Base-by-base conservation (phyloP, 1,140 invertebrate genomes). In the Pemphigus obesinymphae region DNA sequence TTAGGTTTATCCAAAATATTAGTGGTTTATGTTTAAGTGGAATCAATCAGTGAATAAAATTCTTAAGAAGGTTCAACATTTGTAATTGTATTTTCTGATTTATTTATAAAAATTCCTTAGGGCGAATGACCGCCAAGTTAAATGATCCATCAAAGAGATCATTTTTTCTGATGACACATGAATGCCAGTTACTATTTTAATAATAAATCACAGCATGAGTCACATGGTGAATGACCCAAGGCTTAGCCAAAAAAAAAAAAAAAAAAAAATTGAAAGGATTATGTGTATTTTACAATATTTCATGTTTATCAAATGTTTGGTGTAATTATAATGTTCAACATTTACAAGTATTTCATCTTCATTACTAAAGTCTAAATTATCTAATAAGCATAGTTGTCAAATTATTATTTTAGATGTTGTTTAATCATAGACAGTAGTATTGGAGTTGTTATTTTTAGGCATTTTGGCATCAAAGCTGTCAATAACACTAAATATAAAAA, bases 151-250 rank as follows among this genome's bases (percentile, higher is more conserved):
- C 73, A 78, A 78, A 78, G 53, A 58, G 53, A 78, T 78, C 53
- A 78, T 80, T 80, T 80, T 80, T 80, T 63, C 40, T 80, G 76
- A 61, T 78, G 73, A 58, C 53, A 78, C 37, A 31, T 55, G 50
- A 78, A 78, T 58, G 73, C 73, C 31, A 78, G 73, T 55, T 61
- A 80, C 76, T 80, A 80, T 63, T 80, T 80, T 61, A 80, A 58
- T 80, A 80, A 80, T 80, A 80, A 80, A 80, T 80, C 76, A 61
- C 37, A 80, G 76, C 37, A 45, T 80, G 76, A 80, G 76, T 80
- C 76, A 80, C 17, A 43, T 58, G 76, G 76, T 80, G 76, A 80
- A 80, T 80, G 76, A 80, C 76, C 76, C 55, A 20, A 23, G 17
- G 76, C 76, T 61, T 63, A 29, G 76, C 76, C 55, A 80, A 80